phyloP scores from a whole-genome alignment of 2,113 vertebrate species.

The Xiphias gladius region DNA sequence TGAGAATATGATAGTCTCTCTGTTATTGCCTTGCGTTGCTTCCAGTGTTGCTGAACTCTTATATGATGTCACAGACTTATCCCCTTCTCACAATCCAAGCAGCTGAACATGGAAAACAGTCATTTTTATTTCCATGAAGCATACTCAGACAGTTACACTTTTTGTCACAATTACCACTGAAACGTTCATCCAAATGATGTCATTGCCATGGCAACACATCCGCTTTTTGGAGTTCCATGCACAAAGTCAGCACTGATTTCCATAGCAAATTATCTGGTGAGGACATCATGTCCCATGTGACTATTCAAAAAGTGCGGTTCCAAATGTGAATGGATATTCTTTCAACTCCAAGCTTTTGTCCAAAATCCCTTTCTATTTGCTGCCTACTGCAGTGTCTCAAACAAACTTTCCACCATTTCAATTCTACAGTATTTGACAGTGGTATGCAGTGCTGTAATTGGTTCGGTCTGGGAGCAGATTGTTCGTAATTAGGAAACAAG shows the following conservation, averaged over 20 bases:
- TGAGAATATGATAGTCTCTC: conserved; percentile 8
- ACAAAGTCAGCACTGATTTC: conserved; percentile 9
- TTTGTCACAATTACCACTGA: conserved; percentile 16
- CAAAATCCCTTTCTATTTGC: background rate
- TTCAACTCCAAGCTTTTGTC: background rate
- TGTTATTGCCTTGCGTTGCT: conserved; percentile 17
- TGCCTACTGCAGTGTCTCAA: background rate
- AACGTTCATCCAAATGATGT: conserved; percentile 26
- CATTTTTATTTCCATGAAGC: background rate
- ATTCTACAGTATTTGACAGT: background rate
- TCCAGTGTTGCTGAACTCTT: background rate
- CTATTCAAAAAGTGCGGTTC: background rate
- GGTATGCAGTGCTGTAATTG: background rate
- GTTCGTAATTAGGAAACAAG: conserved; percentile 6
- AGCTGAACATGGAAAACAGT: conserved; percentile 1
- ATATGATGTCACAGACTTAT: background rate
- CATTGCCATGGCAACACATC: conserved; percentile 47
- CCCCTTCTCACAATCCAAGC: background rate
- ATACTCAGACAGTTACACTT: conserved; percentile 13
- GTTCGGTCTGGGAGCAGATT: conserved; percentile 10
- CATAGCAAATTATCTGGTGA: conserved; percentile 3
- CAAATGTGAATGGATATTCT: background rate
- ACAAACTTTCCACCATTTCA: background rate
- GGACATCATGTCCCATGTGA: background rate
- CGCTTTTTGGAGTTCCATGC: conserved; percentile 11